phyloP scores from a whole-genome alignment of 2,113 vertebrate species.

The Apeltes quadracus region DNA sequence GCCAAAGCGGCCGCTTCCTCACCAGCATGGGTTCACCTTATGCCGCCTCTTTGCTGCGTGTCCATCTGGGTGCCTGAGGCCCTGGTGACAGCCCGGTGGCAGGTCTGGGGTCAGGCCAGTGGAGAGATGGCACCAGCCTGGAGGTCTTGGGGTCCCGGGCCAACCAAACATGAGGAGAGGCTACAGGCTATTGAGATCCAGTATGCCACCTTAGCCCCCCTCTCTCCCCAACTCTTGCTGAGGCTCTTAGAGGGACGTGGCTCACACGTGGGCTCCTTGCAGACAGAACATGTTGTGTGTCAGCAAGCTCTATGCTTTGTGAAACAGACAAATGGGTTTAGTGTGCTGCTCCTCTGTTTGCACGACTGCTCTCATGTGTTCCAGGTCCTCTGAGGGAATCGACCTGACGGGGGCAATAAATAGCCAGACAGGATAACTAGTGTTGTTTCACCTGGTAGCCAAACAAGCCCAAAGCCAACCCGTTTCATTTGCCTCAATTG shows the following conservation, averaged over 20 bases:
- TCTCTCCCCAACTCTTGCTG: not conserved
- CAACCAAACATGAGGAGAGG: conserved; percentile 5
- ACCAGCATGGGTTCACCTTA: conserved; percentile 71
- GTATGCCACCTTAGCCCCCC: conserved; percentile 30
- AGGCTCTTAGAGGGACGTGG: conserved; percentile 56
- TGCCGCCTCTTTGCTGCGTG: conserved; percentile 52
- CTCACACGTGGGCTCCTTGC: conserved; percentile 40
- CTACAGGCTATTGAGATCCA: conserved; percentile 13
- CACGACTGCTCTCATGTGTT: conserved; percentile 36
- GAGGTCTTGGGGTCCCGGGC: conserved; percentile 8
- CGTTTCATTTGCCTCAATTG: conserved; percentile 38
- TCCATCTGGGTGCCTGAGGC: conserved; percentile 60
- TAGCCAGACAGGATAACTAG: conserved; percentile 49
- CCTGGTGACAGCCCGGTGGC: conserved; percentile 51
- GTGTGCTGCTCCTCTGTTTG: conserved; percentile 56
- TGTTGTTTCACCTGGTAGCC: conserved; percentile 59
- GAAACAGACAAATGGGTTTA: conserved; percentile 47
- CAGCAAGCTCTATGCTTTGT: conserved; percentile 37
- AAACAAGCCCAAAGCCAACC: conserved; percentile 42
- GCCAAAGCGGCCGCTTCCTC: not conserved
- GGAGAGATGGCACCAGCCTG: conserved; percentile 33
- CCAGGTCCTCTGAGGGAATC: conserved; percentile 48
- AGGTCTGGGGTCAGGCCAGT: conserved; percentile 56
- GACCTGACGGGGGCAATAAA: conserved; percentile 59
- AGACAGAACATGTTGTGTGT: conserved; percentile 34